Base-by-base conservation (phyloP, 2,797 vertebrate species). In the Rhinogobio ventralis region DNA sequence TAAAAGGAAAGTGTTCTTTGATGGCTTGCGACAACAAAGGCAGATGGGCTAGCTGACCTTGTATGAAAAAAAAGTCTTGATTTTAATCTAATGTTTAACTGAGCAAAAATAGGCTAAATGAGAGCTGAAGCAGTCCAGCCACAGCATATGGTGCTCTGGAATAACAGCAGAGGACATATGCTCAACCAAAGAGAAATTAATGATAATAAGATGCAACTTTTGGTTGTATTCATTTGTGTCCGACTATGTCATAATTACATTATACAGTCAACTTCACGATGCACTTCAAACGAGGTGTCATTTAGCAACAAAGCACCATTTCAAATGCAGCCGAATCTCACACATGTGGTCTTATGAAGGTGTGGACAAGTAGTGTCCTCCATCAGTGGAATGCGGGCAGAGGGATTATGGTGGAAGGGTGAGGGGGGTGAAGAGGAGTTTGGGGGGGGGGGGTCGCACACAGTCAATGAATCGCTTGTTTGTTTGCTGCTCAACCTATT, bases 401-500 rank as follows among this genome's bases (percentile, higher is more conserved):
- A 30, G 36, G 86, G 77, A 83, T 86, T 80, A 81, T 62, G 42
- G 36, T 49, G 60, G 49, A 49, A 0, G 49, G 11, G 14, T 46
- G 49, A 57, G 62, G 71, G 33, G 33, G 45, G 55, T 23, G 62
- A n/a, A 57, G 4, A 25, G 57, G 84, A 36, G 33, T 45, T 25
- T 39, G 53, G 49, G 49, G 62, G 23, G 72, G 60, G 72, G 46
- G 42, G 76, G 53, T 62, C 8, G 7, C 45, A 55, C 1, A 66
- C 60, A 71, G 84, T 55, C 45, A 67, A 90, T 91, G 87, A 90
- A 90, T 89, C 76, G 80, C 86, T 88, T 84, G 73, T 92, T 94
- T 90, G 90, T 93, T 91, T 86, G 69, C 64, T 42, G 87, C 83
- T 55, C 89, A 91, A 90, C 90, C 92, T 90, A 89, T 91, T 91